Conservation (phyloP, 2,113 vertebrate genomes). For the human region DNA sequence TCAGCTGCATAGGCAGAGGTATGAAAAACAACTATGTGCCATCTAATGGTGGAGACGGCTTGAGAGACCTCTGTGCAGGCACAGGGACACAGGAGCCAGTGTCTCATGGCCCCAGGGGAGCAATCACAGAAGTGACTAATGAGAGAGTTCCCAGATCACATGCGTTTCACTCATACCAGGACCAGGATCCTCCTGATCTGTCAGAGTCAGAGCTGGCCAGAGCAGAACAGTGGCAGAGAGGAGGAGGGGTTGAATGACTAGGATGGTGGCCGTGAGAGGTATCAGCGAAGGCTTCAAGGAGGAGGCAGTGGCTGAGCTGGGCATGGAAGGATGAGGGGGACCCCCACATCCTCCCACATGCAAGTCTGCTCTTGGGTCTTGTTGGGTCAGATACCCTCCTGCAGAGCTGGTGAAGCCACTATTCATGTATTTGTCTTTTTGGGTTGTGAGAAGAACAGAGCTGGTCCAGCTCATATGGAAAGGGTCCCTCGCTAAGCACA, state of each 20-base stretch:
- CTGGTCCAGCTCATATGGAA: neutral
- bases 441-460: neutral
- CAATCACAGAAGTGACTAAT: neutral
- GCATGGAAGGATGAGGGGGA: neutral
- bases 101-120: neutral
- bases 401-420: neutral
- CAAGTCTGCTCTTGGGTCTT: neutral
- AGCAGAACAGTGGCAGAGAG: neutral
- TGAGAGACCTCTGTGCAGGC: neutral
- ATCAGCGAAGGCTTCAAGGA: neutral
- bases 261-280: neutral
- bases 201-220: neutral
- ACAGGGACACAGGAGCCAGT: neutral
- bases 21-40: neutral
- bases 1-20: neutral
- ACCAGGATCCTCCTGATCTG: neutral
- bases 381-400: neutral
- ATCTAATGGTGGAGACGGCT: neutral
- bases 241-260: neutral
- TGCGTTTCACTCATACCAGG: neutral
- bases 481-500: neutral
- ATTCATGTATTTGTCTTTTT: neutral
- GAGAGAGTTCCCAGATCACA: neutral
- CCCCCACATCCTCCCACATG: neutral
- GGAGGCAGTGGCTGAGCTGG: neutral